Conservation (phyloP, 2,888 invertebrate species). For the Lysandra bellargus region DNA sequence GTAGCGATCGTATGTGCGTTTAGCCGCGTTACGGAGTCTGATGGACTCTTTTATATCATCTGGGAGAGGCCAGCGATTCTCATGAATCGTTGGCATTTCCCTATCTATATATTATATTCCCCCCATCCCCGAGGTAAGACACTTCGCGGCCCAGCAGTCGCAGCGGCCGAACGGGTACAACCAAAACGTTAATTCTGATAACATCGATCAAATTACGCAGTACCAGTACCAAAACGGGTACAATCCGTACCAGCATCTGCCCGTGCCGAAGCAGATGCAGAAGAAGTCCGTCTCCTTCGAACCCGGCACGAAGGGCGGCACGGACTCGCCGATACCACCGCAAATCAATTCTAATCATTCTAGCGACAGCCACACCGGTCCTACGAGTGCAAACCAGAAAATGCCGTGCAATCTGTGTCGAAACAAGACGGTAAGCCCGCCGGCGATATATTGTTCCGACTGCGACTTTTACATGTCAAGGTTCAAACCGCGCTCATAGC, state of each 20-base stretch:
- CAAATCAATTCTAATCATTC: slow-evolving; percentile 62
- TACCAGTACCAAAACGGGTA: slow-evolving; percentile 68
- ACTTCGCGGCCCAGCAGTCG: slow-evolving; percentile 61
- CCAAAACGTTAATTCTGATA: slow-evolving; percentile 58
- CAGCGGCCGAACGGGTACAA: slow-evolving; percentile 68
- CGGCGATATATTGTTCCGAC: slow-evolving; percentile 92
- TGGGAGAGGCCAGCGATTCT: too few relatives aligned
- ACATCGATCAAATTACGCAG: slow-evolving; percentile 53
- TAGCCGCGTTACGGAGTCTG: too few relatives aligned
- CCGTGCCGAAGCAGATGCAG: slow-evolving; percentile 81
- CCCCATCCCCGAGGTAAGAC: slow-evolving; percentile 56
- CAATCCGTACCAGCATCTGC: slow-evolving; percentile 83
- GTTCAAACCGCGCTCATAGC: slow-evolving; percentile 84
- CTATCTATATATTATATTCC: too few relatives aligned
- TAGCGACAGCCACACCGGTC: slow-evolving; percentile 51
- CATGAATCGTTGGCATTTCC: too few relatives aligned
- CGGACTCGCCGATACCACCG: slow-evolving; percentile 72
- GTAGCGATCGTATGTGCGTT: too few relatives aligned
- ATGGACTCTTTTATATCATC: too few relatives aligned
- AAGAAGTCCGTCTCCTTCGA: slow-evolving; percentile 88
- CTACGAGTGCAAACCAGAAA: slow-evolving; percentile 67
- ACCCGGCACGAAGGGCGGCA: slow-evolving; percentile 85
- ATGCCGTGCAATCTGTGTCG: slow-evolving; percentile 92
- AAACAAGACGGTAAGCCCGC: slow-evolving; percentile 89
- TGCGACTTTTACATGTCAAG: slow-evolving; percentile 96